Percentiles rank a stretch among this genome's conserved stretches.
These are phyloP conservation scores for Drosophila navojoa DNA, from an alignment of 1,140 invertebrate species.

Conservation along the genomic window DNA sequence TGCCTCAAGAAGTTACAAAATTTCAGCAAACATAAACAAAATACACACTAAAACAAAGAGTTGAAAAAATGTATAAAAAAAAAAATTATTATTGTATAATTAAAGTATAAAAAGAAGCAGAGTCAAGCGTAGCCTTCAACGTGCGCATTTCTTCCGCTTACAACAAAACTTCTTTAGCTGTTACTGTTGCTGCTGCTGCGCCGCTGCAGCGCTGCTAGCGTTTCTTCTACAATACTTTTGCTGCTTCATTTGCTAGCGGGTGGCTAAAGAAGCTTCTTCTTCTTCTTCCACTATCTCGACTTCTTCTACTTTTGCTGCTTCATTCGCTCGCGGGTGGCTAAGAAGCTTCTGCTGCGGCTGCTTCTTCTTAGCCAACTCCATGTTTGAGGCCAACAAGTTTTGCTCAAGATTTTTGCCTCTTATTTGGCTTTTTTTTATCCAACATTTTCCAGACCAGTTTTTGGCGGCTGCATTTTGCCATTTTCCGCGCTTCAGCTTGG, in stretches of 20 bases:
- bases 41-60: constrained; percentile 26
- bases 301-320: constrained; percentile 25
- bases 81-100: constrained; percentile 18
- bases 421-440: constrained; percentile 16
- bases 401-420: constrained; percentile 34
- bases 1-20: constrained; percentile 68
- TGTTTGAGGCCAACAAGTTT: constrained; percentile 57
- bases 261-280: constrained; percentile 56
- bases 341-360: constrained; percentile 42
- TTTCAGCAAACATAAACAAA: constrained; percentile 76
- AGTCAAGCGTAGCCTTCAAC: constrained; percentile 52
- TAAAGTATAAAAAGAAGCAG: constrained; percentile 6
- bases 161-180: constrained; percentile 28
- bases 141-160: constrained; percentile 62
- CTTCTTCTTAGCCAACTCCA: constrained; percentile 30
- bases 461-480: constrained; percentile 74
- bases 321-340: constrained; percentile 51
- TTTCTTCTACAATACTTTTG: constrained; percentile 13
- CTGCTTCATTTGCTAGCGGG: constrained; percentile 42
- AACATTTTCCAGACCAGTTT: constrained; percentile 77
- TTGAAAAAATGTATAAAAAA: not conserved
- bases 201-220: too few species aligned
- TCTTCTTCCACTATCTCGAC: constrained; percentile 4
- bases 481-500: constrained; percentile 69
- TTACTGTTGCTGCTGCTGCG: constrained; percentile 7